A percentile compares a stretch with the other conserved stretches of the same genome.
phyloP scores from a whole-genome alignment of 2,797 vertebrate species.

The Danio tinwini region DNA sequence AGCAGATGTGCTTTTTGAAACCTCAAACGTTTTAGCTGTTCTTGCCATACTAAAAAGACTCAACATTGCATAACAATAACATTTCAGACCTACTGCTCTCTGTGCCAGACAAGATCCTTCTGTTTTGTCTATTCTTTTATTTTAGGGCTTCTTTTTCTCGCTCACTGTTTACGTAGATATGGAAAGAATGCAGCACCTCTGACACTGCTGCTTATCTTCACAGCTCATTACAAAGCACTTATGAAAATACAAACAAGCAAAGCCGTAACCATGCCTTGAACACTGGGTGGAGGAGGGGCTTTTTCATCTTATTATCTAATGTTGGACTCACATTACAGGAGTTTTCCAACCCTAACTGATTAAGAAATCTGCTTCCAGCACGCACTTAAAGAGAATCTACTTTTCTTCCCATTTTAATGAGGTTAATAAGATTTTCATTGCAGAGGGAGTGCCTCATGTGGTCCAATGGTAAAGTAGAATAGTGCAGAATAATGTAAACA shows the following conservation, averaged over 20 bases:
- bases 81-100: constrained; percentile 24
- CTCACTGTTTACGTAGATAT: constrained; percentile 41
- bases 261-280: background rate
- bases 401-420: too few species aligned
- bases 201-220: constrained; percentile 57
- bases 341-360: too few species aligned
- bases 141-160: constrained; percentile 18
- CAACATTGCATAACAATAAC: constrained; percentile 8
- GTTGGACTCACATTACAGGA: too few species aligned
- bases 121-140: constrained; percentile 6
- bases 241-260: constrained; percentile 22
- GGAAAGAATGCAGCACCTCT: constrained; percentile 27
- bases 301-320: too few species aligned
- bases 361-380: too few species aligned
- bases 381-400: too few species aligned
- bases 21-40: constrained; percentile 3
- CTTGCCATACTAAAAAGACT: background rate
- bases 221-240: constrained; percentile 52
- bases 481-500: too few species aligned
- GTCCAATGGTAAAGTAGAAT: too few species aligned
- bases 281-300: background rate
- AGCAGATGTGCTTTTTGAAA: constrained; percentile 26
- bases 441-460: too few species aligned
- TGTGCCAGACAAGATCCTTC: constrained; percentile 43
- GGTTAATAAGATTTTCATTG: too few species aligned